phyloP scores from a whole-genome alignment of 2,888 invertebrate species.

The Mimumesa dahlbomi region DNA sequence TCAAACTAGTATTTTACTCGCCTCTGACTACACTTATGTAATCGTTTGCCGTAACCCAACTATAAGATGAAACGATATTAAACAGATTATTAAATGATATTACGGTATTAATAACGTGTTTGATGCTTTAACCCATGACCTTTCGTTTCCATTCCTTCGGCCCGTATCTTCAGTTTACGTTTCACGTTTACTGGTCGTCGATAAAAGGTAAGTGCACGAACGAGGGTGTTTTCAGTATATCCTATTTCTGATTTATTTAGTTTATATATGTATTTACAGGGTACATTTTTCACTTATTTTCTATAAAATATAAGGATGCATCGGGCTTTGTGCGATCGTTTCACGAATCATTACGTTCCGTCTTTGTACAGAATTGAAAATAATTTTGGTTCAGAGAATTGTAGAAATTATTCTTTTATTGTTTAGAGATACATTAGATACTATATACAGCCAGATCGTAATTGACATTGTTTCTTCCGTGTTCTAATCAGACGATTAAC shows the following conservation, averaged over 20 bases:
- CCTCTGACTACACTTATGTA: slow-evolving; percentile 32
- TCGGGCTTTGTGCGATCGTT: too few species aligned
- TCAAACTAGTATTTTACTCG: slow-evolving; percentile 59
- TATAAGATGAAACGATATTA: slow-evolving; percentile 48
- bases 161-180: slow-evolving; percentile 3
- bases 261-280: slow-evolving; percentile 47
- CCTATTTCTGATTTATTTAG: slow-evolving; percentile 28
- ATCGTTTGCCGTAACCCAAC: slow-evolving; percentile 38
- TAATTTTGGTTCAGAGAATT: too few species aligned
- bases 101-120: slow-evolving; percentile 5
- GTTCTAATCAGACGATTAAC: background rate
- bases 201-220: slow-evolving; percentile 1
- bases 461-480: too few species aligned
- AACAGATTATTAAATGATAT: slow-evolving; percentile 50
- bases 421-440: too few species aligned
- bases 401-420: too few species aligned
- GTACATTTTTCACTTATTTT: too few species aligned
- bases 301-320: too few species aligned
- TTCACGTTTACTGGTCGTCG: slow-evolving; percentile 24
- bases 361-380: too few species aligned
- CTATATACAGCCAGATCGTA: too few species aligned
- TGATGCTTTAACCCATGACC: slow-evolving; percentile 13
- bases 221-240: background rate
- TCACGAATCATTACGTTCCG: too few species aligned
- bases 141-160: slow-evolving; percentile 1